Percentiles rank a stretch among this genome's conserved stretches.
phyloP scores from a whole-genome alignment of 2,797 vertebrate species.

The Microctenopoma stevenorrisi region DNA sequence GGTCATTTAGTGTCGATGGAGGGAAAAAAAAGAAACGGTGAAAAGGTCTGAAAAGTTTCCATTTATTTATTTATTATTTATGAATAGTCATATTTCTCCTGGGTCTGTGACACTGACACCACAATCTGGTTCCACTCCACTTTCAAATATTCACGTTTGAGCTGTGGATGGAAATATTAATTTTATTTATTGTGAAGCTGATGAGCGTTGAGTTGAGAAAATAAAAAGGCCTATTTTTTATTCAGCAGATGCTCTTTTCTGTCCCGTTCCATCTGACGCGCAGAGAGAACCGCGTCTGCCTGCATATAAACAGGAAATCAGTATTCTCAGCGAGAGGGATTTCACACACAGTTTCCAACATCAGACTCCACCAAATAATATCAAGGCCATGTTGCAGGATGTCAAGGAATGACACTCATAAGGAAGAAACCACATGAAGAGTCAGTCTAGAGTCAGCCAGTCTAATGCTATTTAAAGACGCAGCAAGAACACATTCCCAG shows the following conservation, averaged over 20 bases:
- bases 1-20: too few species aligned
- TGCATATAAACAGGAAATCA: slow-evolving; percentile 71
- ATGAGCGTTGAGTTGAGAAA: slow-evolving; percentile 12
- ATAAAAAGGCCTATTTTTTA: slow-evolving; percentile 54
- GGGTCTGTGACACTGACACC: too few species aligned
- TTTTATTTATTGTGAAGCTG: slow-evolving; percentile 2
- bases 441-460: slow-evolving; percentile 37
- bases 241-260: slow-evolving; percentile 60
- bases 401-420: slow-evolving; percentile 57
- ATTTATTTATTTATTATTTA: too few species aligned
- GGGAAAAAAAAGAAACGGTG: too few species aligned
- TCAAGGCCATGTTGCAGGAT: slow-evolving; percentile 56
- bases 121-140: neutral
- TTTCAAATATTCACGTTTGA: slow-evolving; percentile 4
- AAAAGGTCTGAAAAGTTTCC: too few species aligned
- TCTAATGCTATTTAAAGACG: slow-evolving; percentile 50
- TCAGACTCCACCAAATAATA: slow-evolving; percentile 48
- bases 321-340: slow-evolving; percentile 59
- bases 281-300: slow-evolving; percentile 37
- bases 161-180: slow-evolving; percentile 2
- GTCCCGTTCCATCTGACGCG: slow-evolving; percentile 59
- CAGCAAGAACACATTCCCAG: slow-evolving; percentile 13
- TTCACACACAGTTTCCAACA: slow-evolving; percentile 46
- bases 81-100: too few species aligned
- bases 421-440: slow-evolving; percentile 37